Conservation (phyloP, 2,113 vertebrate species). For the Accipiter virgatus region DNA sequence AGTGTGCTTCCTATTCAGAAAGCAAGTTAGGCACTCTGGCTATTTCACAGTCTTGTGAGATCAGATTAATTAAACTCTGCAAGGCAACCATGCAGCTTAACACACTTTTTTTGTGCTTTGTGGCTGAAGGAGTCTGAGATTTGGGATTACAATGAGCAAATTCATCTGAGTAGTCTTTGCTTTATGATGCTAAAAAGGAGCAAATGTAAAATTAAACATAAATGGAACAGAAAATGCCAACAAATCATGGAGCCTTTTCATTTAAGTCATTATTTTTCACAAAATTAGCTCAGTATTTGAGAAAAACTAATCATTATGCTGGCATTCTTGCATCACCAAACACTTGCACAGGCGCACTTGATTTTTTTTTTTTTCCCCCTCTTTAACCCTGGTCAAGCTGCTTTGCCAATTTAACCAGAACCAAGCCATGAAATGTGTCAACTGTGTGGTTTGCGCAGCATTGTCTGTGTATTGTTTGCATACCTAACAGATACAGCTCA, state of each 20-base stretch:
- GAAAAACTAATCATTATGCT: neutral
- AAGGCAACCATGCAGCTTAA: neutral
- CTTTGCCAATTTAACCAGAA: constrained; percentile 7
- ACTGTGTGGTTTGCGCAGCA: neutral
- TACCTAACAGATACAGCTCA: neutral
- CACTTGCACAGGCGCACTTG: neutral
- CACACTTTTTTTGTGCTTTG: neutral
- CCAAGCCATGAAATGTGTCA: neutral
- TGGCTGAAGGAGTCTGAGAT: neutral
- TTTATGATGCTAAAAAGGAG: neutral
- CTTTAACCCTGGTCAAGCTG: neutral
- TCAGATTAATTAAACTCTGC: neutral
- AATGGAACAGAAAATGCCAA: neutral
- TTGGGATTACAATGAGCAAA: neutral
- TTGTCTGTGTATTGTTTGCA: neutral
- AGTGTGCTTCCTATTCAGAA: neutral
- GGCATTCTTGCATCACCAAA: neutral
- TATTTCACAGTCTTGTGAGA: neutral
- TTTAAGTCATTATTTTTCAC: neutral
- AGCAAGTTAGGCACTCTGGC: neutral
- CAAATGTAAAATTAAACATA: neutral
- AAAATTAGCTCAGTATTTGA: neutral
- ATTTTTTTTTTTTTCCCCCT: too few species aligned
- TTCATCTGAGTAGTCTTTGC: neutral
- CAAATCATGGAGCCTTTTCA: neutral